These are phyloP conservation scores for Prenolepis imparis DNA, from an alignment of 2,888 invertebrate genomes.

Conservation along the genomic window DNA sequence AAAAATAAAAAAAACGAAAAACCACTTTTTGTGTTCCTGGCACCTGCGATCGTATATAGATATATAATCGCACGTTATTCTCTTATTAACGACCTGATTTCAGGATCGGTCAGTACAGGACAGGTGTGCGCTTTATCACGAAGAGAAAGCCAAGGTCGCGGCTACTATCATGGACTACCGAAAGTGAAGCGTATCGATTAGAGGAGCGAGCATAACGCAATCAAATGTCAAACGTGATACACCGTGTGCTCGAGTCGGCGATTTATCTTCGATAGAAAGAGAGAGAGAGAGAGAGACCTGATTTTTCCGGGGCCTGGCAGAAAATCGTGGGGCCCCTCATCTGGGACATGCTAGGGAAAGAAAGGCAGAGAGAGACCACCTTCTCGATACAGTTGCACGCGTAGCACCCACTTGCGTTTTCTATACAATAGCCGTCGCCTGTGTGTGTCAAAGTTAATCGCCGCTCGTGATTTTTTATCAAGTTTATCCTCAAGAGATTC, in stretches of 20 bases:
- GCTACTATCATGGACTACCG: conserved; percentile 61
- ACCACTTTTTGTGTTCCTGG: conserved; percentile 46
- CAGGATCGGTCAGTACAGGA: conserved; percentile 66
- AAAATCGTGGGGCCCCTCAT: conserved; percentile 8
- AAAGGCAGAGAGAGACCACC: background rate
- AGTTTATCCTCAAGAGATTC: conserved; percentile 39
- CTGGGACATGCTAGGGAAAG: conserved; percentile 27
- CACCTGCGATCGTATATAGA: conserved; percentile 18
- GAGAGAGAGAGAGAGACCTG: background rate
- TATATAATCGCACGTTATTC: conserved; percentile 50
- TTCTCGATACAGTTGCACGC: conserved; percentile 13
- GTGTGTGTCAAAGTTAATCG: conserved; percentile 37
- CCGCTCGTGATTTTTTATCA: conserved; percentile 50
- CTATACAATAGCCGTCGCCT: conserved; percentile 55
- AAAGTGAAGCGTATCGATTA: conserved; percentile 58
- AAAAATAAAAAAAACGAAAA: conserved; percentile 7
- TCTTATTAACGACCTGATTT: conserved; percentile 78
- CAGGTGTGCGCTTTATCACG: conserved; percentile 51
- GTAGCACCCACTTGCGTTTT: conserved; percentile 53
- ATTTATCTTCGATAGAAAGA: conserved; percentile 31
- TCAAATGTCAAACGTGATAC: conserved; percentile 53
- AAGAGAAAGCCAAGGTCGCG: conserved; percentile 45
- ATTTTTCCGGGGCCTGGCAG: background rate
- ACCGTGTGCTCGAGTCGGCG: conserved; percentile 27
- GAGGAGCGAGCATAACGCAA: conserved; percentile 54